Evolutionary conservation across 2,113 vertebrate genomes (phyloP), one percentile per base, ranked within the genome.

Genomic region (Mirounga angustirostris): DNA sequence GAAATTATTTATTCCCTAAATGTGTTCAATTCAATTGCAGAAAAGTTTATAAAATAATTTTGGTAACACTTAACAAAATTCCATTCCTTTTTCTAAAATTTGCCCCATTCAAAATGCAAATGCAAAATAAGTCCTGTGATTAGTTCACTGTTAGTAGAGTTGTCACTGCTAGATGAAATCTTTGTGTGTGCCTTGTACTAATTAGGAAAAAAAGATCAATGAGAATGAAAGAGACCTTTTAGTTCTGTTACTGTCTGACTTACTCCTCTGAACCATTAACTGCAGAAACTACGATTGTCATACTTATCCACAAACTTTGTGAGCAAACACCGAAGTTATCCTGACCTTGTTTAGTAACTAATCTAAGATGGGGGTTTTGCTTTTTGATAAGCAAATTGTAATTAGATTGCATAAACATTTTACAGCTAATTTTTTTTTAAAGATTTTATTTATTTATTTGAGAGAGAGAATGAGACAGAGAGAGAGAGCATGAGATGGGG

Each of bases 321-420:
- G 78, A 59, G 18, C 73, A 30, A 85, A 56, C 69, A 88, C 78
- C 0, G 0, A 94, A 90, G 16, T 82, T 85, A 56, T 63, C 28
- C 16, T 89, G 73, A 93, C 84, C 82, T 84, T 92, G 30, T 24
- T 46, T 14, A 61, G 24, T 11, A 61, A 43, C 43, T 65, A 81
- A 91, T 46, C 24, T 63, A 50, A 83, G 46, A 22, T 69, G 28
- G 71, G 13, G 5, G 1, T n/a, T 84, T 50, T 74, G n/a, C 22
- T 93, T 89, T 83, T 76, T 56, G 74, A 94, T 46, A 71, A 93
- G 63, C 56, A 96, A 63, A 33, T 97, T 96, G 67, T 95, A 96
- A 98, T 98, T 98, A 74, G 63, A 95, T 83, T 80, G 83, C 71
- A 91, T 80, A 97, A 87, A 91, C 40, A 84, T 97, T 91, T 90